Percentiles rank a stretch among this genome's conserved stretches.
Conservation (phyloP, 2,888 invertebrate genomes). For the Oasisia sp. region DNA sequence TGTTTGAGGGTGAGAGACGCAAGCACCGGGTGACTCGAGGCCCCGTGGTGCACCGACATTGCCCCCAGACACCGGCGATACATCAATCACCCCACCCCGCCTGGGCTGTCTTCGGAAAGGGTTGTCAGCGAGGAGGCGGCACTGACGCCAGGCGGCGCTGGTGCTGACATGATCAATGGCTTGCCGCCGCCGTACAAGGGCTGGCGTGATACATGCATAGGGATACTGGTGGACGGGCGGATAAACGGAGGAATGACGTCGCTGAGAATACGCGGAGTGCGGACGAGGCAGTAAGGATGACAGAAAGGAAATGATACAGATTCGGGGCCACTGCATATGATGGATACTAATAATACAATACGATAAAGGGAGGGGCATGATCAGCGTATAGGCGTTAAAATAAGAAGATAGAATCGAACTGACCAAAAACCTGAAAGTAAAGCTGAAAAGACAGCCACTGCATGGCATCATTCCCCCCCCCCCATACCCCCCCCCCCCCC, state of each 20-base stretch:
- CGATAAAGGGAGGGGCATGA: no score
- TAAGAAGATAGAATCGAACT: no score
- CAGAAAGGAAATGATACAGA: no score
- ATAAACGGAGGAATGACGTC: not conserved
- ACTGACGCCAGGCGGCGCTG: not conserved
- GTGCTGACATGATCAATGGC: not conserved
- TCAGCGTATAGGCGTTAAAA: no score
- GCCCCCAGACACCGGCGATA: not conserved
- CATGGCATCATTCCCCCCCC: no score
- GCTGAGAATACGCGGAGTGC: not conserved
- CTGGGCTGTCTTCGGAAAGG: not conserved
- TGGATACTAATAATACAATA: no score
- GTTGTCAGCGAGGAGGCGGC: not conserved
- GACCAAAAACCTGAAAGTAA: no score
- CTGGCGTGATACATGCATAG: not conserved
- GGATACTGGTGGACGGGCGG: not conserved
- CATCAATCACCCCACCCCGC: not conserved
- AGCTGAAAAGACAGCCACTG: no score
- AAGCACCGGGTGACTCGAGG: slow-evolving; percentile 10
- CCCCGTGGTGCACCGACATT: not conserved
- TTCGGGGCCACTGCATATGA: no score
- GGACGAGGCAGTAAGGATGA: no score
- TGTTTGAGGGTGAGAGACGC: not conserved
- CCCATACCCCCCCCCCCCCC: no score
- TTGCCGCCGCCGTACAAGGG: not conserved